Conservation (phyloP, 2,888 invertebrate genomes). For the Agrotis segetum region DNA sequence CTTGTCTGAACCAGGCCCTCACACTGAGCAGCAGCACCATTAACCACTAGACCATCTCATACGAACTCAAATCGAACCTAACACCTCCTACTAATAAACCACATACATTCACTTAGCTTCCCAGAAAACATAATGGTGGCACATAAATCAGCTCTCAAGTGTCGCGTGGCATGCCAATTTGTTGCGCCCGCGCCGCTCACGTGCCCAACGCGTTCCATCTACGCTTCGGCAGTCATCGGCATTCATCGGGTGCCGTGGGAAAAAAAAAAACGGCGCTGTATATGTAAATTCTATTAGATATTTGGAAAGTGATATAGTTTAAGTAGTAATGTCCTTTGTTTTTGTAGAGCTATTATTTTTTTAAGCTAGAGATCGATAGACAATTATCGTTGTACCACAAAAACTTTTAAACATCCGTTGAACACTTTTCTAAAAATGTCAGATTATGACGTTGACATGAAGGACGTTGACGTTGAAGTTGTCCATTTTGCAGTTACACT, state of each 20-base stretch:
- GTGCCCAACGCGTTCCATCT: constrained; percentile 58
- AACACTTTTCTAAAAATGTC: no score
- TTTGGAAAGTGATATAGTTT: constrained; percentile 52
- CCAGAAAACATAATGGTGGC: constrained; percentile 45
- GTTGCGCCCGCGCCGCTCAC: constrained; percentile 63
- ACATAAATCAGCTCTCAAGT: constrained; percentile 59
- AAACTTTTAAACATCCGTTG: no score
- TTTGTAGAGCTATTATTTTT: neutral
- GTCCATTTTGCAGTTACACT: no score
- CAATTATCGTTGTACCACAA: no score
- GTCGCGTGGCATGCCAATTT: constrained; percentile 71
- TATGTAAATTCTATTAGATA: constrained; percentile 47
- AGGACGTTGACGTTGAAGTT: no score
- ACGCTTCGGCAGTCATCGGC: constrained; percentile 52
- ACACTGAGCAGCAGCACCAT: neutral
- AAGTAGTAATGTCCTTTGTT: constrained; percentile 3
- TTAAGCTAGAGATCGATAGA: no score
- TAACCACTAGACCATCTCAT: neutral
- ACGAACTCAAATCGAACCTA: neutral
- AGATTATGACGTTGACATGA: no score
- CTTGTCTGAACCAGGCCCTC: no score
- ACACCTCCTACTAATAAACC: constrained; percentile 6
- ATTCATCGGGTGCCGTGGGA: constrained; percentile 60
- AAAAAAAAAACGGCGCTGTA: constrained; percentile 39
- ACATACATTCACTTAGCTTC: constrained; percentile 38